Percentiles rank a stretch among this genome's conserved stretches.
Evolutionary conservation across 2,888 invertebrate species (phyloP).

Genomic region (Oxystoma pomonae): DNA sequence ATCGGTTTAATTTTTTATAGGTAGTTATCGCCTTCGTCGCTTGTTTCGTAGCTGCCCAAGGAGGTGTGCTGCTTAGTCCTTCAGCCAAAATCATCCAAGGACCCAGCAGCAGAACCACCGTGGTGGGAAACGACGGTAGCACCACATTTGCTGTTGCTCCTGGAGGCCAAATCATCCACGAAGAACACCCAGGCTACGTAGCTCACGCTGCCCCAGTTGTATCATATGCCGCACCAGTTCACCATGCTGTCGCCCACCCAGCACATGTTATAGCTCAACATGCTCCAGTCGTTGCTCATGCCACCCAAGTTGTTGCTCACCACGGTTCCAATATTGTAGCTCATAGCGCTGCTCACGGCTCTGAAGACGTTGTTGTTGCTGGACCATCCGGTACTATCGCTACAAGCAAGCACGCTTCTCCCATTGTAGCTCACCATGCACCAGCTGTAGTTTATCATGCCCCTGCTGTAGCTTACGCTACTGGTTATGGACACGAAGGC

Average conservation of each 20-base stretch:
- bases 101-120: constrained; percentile 36
- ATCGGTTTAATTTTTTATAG: constrained; percentile 21
- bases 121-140: constrained; percentile 38
- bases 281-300: constrained; percentile 14
- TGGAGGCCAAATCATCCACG: constrained; percentile 34
- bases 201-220: constrained; percentile 23
- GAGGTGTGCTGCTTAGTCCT: constrained; percentile 26
- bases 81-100: constrained; percentile 26
- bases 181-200: constrained; percentile 20
- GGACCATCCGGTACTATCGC: constrained; percentile 33
- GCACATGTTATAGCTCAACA: constrained; percentile 19
- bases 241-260: not conserved
- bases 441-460: constrained; percentile 24
- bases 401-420: constrained; percentile 24
- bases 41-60: constrained; percentile 32
- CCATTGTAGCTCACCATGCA: constrained; percentile 1
- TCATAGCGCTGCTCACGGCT: not conserved
- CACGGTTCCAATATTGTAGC: constrained; percentile 3
- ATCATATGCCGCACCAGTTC: constrained; percentile 15
- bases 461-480: constrained; percentile 16
- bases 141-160: constrained; percentile 35
- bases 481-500: constrained; percentile 32
- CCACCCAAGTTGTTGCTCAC: constrained; percentile 11
- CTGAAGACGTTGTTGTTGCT: constrained; percentile 27
- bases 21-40: constrained; percentile 32